These are phyloP conservation scores for Lepidurus arcticus DNA, from an alignment of 1,140 invertebrate genomes.

Conservation along the genomic window DNA sequence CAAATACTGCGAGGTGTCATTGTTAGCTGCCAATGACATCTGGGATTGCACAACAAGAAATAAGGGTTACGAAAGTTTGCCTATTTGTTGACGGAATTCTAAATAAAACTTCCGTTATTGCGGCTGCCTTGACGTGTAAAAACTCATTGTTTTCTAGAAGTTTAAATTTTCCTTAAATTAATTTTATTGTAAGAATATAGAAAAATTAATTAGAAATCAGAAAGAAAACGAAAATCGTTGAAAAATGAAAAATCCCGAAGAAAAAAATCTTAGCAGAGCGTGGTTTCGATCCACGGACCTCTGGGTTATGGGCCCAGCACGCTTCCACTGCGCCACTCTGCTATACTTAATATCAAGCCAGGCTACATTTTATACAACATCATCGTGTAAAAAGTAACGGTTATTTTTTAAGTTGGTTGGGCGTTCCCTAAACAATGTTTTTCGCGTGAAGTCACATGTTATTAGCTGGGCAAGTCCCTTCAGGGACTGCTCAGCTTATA, in stretches of 20 bases:
- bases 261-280: conserved; percentile 62
- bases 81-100: no score
- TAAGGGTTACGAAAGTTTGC: no score
- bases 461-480: no score
- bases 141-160: no score
- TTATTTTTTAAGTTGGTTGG: background rate
- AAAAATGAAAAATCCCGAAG: background rate
- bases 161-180: background rate
- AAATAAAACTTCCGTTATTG: no score
- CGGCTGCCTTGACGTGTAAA: no score
- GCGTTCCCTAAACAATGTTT: no score
- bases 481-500: no score
- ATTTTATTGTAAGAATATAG: background rate
- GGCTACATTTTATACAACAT: background rate
- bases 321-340: conserved; percentile 97
- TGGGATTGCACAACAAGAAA: no score
- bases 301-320: conserved; percentile 98
- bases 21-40: no score
- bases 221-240: background rate
- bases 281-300: conserved; percentile 94
- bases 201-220: background rate
- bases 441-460: no score
- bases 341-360: conserved; percentile 38
- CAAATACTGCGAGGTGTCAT: no score
- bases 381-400: background rate